Percentiles rank a stretch among this genome's conserved stretches.
phyloP scores from a whole-genome alignment of 35 echinoderm and acorn worm species.

The Anneissia japonica region DNA sequence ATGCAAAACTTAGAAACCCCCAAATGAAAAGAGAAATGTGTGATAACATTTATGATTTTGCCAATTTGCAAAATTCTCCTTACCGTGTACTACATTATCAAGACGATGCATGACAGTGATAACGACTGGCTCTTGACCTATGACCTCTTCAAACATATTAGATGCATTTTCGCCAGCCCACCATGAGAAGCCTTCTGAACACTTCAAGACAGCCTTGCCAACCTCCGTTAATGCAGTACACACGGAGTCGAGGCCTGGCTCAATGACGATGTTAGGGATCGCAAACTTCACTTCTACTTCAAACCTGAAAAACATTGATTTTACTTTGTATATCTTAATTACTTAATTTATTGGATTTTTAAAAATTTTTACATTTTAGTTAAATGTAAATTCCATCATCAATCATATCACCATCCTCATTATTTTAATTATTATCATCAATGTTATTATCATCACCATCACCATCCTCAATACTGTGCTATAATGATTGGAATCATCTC shows the following conservation, averaged over 20 bases:
- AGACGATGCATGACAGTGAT: constrained; percentile 63
- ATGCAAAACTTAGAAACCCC: too few relatives aligned
- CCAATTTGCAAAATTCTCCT: not conserved
- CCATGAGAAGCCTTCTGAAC: constrained; percentile 61
- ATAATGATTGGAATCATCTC: too few relatives aligned
- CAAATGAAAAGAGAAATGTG: too few relatives aligned
- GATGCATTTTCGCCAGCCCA: constrained; percentile 72
- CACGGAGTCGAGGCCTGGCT: constrained; percentile 75
- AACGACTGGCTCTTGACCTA: constrained; percentile 51
- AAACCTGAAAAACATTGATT: constrained; percentile 87
- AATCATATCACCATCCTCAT: too few relatives aligned
- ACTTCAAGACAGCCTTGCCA: constrained; percentile 55
- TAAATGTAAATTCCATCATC: too few relatives aligned
- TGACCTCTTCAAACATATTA: constrained; percentile 60
- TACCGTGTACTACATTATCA: constrained; percentile 81
- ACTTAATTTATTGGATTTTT: too few relatives aligned
- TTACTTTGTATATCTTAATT: too few relatives aligned
- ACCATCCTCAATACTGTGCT: too few relatives aligned
- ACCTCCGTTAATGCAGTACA: constrained; percentile 54
- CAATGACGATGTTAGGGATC: constrained; percentile 96
- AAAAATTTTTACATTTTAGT: too few relatives aligned
- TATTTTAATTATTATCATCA: too few relatives aligned
- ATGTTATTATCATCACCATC: too few relatives aligned
- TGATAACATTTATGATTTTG: not conserved
- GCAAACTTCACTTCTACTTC: constrained; percentile 91